Conservation (phyloP, 2,113 vertebrate species). For the Pedionomus torquatus region DNA sequence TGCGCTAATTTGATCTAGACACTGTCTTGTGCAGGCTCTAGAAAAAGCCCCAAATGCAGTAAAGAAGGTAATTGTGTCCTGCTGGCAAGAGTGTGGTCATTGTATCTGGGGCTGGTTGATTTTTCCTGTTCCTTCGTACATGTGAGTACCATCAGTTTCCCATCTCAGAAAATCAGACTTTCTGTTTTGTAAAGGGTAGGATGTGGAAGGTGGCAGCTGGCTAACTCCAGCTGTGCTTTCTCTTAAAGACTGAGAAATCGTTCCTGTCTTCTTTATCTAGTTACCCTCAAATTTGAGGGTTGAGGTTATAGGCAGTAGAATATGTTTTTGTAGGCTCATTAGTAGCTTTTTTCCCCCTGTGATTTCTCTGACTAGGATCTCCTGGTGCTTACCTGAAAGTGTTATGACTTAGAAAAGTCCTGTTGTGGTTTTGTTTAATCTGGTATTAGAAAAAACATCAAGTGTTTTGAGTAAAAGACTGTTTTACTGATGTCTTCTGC, state of each 20-base stretch:
- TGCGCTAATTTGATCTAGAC: not conserved
- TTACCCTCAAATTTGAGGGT: not conserved
- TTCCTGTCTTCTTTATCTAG: not conserved
- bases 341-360: not conserved
- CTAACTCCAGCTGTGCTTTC: not conserved
- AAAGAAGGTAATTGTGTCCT: not conserved
- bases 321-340: not conserved
- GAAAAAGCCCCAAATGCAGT: not conserved
- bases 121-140: not conserved
- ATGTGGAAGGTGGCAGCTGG: not conserved
- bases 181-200: not conserved
- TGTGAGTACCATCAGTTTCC: not conserved
- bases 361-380: not conserved
- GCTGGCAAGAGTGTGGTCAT: not conserved
- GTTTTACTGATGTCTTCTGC: not conserved
- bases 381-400: not conserved
- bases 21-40: not conserved
- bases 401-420: not conserved
- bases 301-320: not conserved
- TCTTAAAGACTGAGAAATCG: too few relatives aligned
- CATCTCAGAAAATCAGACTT: not conserved
- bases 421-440: not conserved
- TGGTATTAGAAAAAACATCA: not conserved
- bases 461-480: not conserved
- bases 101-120: not conserved